phyloP scores from a whole-genome alignment of 2,797 vertebrate species.

The Cryptoprocta ferox region DNA sequence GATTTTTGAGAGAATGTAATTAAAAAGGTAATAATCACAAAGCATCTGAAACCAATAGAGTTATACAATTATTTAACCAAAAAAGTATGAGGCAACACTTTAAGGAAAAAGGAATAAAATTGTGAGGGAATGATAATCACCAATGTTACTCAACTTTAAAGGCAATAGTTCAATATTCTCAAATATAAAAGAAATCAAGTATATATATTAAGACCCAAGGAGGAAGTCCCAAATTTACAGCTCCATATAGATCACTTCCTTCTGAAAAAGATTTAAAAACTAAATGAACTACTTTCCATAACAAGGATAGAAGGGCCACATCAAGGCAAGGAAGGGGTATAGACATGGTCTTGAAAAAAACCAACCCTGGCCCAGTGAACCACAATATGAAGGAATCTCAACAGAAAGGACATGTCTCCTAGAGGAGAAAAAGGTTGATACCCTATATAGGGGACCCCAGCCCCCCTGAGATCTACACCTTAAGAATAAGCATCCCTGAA shows the following conservation, averaged over 20 bases:
- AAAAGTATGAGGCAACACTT: background rate
- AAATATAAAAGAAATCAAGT: background rate
- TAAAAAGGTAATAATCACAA: background rate
- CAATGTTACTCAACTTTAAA: background rate
- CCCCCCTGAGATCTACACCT: background rate
- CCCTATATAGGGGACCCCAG: background rate
- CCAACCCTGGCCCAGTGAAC: background rate
- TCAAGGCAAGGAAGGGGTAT: background rate
- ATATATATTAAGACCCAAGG: background rate
- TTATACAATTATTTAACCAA: background rate
- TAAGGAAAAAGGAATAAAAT: background rate
- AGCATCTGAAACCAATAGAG: background rate
- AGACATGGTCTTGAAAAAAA: background rate
- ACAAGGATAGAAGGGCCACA: background rate
- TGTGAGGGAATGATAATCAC: background rate
- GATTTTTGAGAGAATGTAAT: background rate
- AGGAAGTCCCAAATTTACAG: background rate
- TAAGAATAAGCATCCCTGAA: background rate
- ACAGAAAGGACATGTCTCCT: background rate
- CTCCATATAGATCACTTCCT: background rate
- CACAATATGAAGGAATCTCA: background rate
- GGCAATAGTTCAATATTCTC: background rate
- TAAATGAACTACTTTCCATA: background rate
- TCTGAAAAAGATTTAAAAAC: background rate
- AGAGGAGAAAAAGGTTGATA: background rate